Evolutionary conservation across 2,888 invertebrate species (phyloP).

Genomic region (Scaptomyza flava): DNA sequence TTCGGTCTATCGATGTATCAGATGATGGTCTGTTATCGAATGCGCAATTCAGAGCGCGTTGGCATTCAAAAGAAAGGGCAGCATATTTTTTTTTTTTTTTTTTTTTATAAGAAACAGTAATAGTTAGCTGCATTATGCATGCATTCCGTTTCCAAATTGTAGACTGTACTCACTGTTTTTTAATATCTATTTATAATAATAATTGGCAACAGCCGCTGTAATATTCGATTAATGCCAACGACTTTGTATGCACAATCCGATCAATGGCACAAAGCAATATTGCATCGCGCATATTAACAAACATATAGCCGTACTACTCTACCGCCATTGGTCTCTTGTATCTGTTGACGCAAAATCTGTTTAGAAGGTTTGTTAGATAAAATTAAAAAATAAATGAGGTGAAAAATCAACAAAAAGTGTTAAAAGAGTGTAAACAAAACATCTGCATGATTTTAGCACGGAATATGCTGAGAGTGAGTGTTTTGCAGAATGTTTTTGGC

Average conservation of each 20-base stretch:
- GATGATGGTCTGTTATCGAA: constrained; percentile 47
- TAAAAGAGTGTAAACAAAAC: constrained; percentile 8
- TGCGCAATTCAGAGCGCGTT: not conserved
- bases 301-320: constrained; percentile 58
- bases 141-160: too few species aligned
- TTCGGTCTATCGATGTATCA: constrained; percentile 43
- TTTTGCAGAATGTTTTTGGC: constrained; percentile 19
- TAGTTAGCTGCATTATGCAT: not conserved
- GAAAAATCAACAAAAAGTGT: constrained; percentile 25
- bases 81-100: too few species aligned
- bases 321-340: constrained; percentile 68
- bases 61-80: not conserved
- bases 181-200: too few species aligned
- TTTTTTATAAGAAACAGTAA: not conserved
- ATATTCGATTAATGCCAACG: constrained; percentile 30
- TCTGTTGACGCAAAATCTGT: constrained; percentile 63
- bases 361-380: constrained; percentile 40
- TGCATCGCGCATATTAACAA: constrained; percentile 7
- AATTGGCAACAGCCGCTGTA: not conserved
- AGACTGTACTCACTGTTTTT: too few species aligned
- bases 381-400: constrained; percentile 18
- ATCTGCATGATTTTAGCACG: constrained; percentile 23
- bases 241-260: constrained; percentile 13
- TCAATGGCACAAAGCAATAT: constrained; percentile 10
- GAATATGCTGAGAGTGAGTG: constrained; percentile 34